Conservation (phyloP, 2,888 invertebrate genomes). For the Calliopum simillimum region DNA sequence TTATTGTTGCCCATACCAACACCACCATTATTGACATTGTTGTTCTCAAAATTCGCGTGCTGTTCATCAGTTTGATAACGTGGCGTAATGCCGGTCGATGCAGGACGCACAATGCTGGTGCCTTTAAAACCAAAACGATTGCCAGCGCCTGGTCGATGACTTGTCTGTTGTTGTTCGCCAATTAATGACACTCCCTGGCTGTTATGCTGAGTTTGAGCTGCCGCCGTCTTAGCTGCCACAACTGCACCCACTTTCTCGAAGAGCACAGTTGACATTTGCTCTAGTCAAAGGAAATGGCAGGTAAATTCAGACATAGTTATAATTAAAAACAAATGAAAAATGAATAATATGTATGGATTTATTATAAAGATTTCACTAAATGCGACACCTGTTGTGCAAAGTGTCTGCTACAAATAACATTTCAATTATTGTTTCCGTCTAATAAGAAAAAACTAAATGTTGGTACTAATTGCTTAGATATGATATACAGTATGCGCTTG, state of each 20-base stretch:
- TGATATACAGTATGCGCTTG: no score
- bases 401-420: no score
- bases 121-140: slow-evolving; percentile 85
- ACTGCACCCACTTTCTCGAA: slow-evolving; percentile 65
- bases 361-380: no score
- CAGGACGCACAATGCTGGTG: slow-evolving; percentile 64
- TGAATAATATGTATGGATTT: no score
- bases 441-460: not conserved
- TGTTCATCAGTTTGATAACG: slow-evolving; percentile 71
- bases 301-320: slow-evolving; percentile 6
- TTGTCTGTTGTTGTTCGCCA: slow-evolving; percentile 51
- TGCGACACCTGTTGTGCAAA: no score
- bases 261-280: slow-evolving; percentile 47
- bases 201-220: slow-evolving; percentile 43
- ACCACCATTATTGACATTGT: slow-evolving; percentile 63
- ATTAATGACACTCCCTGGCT: slow-evolving; percentile 46
- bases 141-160: slow-evolving; percentile 66
- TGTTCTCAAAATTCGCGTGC: slow-evolving; percentile 68
- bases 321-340: no score
- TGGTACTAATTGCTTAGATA: slow-evolving; percentile 25
- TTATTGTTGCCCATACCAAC: slow-evolving; percentile 61
- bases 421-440: not conserved
- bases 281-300: slow-evolving; percentile 33
- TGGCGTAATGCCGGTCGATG: slow-evolving; percentile 74
- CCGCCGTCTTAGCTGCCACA: slow-evolving; percentile 39